Evolutionary conservation across 2,113 vertebrate genomes (phyloP), one percentile per base, ranked within the genome.

Genomic region (Megaceryle torquata): DNA sequence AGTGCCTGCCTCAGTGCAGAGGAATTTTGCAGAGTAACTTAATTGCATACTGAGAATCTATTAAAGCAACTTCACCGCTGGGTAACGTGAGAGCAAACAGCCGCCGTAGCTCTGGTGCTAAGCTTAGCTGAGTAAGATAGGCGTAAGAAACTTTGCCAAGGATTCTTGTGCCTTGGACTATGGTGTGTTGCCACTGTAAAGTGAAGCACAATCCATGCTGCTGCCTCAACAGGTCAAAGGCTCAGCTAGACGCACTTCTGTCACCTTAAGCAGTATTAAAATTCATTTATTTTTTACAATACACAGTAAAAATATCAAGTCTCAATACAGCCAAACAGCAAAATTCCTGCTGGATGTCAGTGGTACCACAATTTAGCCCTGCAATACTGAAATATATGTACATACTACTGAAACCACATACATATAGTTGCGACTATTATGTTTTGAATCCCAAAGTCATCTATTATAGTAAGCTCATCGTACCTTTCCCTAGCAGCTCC

Each of bases 21-120:
- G 31, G 78, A 94, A 95, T 95, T 95, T 84, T 88, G 89, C 77
- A 41, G 89, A 89, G 86, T 76, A 95, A 96, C 64, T 74, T 65
- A 41, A 88, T 4, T 83, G 82, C 86, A 69, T 41, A 35, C 68
- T 77, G 64, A 82, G 76, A 74, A 77, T 83, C 88, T 94, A 86
- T 70, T 72, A 86, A 83, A 90, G 64, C 41, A 77, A 61, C 39
- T 93, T 93, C 90, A 69, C 41, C 41, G 37, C 79, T 15, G 88
- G 60, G 59, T 41, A 94, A 92, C 0, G 0, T 11, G 67, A 91
- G 59, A 89, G 71, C 44, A 54, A 91, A 43, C 8, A 54, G 50
- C 13, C 46, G 53, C 56, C 0, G 0, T 1, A 48, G 61, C 78
- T 50, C 59, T 67, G 63, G 43, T 76, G 82, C 70, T 87, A 91